Percentiles rank a stretch among this genome's conserved stretches.
Evolutionary conservation across 2,113 vertebrate genomes (phyloP).

Genomic region (Rhinogobius similis): DNA sequence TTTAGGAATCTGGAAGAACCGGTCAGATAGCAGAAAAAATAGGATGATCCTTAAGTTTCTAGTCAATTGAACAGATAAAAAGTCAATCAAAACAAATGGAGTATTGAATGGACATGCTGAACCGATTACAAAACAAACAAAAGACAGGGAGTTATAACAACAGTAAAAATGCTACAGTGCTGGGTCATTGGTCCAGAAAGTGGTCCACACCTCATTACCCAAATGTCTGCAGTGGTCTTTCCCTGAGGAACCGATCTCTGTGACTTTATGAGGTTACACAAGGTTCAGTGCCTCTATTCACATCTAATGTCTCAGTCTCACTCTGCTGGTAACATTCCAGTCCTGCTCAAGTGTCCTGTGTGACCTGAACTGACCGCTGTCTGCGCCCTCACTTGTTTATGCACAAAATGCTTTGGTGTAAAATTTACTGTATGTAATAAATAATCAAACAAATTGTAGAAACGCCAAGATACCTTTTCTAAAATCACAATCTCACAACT

Average conservation of each 20-base stretch:
- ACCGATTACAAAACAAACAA: background rate
- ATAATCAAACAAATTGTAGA: background rate
- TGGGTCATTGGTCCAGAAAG: background rate
- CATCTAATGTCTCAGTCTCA: constrained; percentile 1
- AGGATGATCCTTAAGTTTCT: background rate
- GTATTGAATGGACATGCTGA: background rate
- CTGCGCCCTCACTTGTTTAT: background rate
- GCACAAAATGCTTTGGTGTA: background rate
- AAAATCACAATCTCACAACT: no score
- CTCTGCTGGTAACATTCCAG: background rate
- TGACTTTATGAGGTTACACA: background rate
- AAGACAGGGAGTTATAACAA: background rate
- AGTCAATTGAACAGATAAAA: background rate
- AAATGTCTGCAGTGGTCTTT: background rate
- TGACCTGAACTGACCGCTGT: background rate
- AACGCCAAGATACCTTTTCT: no score
- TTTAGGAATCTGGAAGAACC: background rate
- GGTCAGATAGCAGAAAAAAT: background rate
- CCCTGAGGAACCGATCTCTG: background rate
- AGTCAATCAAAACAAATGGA: background rate
- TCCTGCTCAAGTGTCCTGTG: background rate
- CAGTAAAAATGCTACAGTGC: background rate
- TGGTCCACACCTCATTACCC: background rate
- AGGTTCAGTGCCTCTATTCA: constrained; percentile 5
- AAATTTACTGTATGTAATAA: background rate